Evolutionary conservation across 2,797 vertebrate species (phyloP).

Genomic region (Sitta carolinensis): DNA sequence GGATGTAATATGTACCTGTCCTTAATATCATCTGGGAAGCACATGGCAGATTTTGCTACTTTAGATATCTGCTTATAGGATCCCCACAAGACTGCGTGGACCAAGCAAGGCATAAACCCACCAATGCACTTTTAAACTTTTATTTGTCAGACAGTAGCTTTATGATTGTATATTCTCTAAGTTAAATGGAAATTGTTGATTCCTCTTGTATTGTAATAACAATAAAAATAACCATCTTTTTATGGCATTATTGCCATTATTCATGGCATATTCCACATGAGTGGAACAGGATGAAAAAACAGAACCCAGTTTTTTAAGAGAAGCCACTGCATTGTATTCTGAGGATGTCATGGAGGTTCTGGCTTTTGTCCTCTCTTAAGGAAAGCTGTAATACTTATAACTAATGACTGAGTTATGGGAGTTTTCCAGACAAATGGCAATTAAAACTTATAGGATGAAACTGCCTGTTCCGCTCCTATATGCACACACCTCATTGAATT

Average conservation of each 20-base stretch:
- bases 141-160: background rate
- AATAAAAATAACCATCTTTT: background rate
- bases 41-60: background rate
- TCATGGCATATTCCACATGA: background rate
- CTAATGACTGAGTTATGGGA: background rate
- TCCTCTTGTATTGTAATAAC: background rate
- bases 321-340: background rate
- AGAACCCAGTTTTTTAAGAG: accelerated
- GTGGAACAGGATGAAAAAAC: background rate
- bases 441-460: background rate
- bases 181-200: background rate
- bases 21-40: background rate
- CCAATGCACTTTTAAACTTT: background rate
- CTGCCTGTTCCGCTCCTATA: background rate
- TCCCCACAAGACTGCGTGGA: background rate
- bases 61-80: background rate
- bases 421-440: background rate
- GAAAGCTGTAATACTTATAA: background rate
- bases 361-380: background rate
- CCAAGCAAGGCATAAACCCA: background rate
- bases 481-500: background rate
- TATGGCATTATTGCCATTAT: background rate
- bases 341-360: background rate
- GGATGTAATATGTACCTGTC: background rate
- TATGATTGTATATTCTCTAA: background rate